These are phyloP conservation scores for Otolemur garnettii DNA, from an alignment of 2,113 vertebrate genomes.

Conservation along the genomic window DNA sequence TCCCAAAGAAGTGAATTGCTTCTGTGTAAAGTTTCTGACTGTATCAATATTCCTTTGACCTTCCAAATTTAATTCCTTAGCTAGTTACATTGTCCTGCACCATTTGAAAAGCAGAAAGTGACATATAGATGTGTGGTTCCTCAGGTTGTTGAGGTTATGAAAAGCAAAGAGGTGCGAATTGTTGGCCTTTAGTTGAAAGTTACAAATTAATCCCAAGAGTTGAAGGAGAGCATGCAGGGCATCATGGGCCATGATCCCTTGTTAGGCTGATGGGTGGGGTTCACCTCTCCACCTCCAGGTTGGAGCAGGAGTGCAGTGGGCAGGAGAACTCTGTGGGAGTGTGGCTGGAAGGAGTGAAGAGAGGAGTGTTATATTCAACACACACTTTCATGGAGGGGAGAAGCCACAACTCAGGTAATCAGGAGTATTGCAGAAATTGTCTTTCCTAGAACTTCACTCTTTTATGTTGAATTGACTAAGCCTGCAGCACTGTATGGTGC, in stretches of 20 bases:
- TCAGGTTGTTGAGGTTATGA: neutral
- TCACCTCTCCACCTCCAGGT: neutral
- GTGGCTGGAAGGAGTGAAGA: neutral
- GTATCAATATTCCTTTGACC: neutral
- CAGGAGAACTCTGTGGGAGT: neutral
- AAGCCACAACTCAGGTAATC: neutral
- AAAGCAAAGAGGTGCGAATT: neutral
- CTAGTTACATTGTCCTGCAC: neutral
- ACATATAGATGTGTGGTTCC: neutral
- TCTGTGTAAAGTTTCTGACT: neutral
- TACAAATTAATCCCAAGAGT: neutral
- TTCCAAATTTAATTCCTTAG: neutral
- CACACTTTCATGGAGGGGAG: neutral
- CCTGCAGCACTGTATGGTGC: neutral
- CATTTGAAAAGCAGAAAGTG: conserved; percentile 41
- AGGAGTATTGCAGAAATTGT: neutral
- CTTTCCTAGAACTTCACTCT: neutral
- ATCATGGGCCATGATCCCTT: neutral
- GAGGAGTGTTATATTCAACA: neutral
- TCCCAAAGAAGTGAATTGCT: neutral
- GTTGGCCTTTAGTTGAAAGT: conserved; percentile 15
- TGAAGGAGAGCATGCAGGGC: neutral
- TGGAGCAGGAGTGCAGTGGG: neutral
- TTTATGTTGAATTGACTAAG: neutral
- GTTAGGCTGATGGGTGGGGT: neutral